Base-by-base conservation (phyloP, 1,140 invertebrate genomes). In the Latrodectus geometricus region DNA sequence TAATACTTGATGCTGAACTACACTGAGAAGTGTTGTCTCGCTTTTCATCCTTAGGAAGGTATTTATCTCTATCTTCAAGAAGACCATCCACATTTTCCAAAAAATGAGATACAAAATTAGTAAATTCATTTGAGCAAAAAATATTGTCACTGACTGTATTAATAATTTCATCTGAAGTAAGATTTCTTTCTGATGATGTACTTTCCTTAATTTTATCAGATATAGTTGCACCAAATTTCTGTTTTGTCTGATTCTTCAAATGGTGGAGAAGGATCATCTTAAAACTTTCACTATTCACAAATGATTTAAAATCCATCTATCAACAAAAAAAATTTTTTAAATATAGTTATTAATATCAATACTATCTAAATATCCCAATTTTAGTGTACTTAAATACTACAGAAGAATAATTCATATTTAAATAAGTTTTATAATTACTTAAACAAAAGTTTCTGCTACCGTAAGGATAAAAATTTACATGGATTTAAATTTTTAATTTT, bases 261-360 rank as follows among this genome's bases (percentile, higher is more conserved):
- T 86, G 83, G 11, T 86, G 74, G 0, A 77, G 23, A 0, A 86
- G 66, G n/a, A 78, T 70, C 0, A 74, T 52, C 70, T 86, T 86
- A 17, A 86, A 86, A 20, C 66, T 72, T 70, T 86, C 83, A 23
- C 77, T 86, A 23, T 86, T 86, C 3, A 86, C 83, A n/a, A 86
- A 50, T 21, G 74, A 17, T 49, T 61, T 77, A 17, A 77, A 86
- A 86, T 86, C 83, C 83, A 86, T 86, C 83, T 86, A 86, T 77
- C 9, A 86, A 78, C 15, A 35, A 72, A 72, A 56, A 20, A 12
- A 12, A 21, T 17, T 49, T 65, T 5, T 23, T 35, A 76, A 4
- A 20, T 49, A 35, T 35, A 35, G 35, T 35, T 3, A 35, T 35
- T 35, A 35, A 35, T 35, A 3, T 35, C 35, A 35, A 35, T 35